Conservation (phyloP, 2,888 invertebrate species). For the Micoletzkya japonica region DNA sequence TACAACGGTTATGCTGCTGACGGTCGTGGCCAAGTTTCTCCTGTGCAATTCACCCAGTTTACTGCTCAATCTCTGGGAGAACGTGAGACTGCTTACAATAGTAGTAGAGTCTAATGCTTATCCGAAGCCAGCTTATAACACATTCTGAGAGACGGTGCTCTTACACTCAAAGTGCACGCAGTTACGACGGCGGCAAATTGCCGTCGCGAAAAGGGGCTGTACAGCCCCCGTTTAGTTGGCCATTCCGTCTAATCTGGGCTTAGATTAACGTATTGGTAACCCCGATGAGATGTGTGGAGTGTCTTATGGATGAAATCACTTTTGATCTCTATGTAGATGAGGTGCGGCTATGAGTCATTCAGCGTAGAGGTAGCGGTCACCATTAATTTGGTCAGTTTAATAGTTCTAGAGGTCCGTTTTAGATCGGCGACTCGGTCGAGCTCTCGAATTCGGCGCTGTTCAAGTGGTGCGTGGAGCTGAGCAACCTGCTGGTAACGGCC, state of each 20-base stretch:
- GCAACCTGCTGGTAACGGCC: slow-evolving; percentile 20
- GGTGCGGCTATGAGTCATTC: too few relatives aligned
- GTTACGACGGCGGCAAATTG: too few relatives aligned
- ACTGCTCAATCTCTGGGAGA: slow-evolving; percentile 26
- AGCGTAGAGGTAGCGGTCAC: too few relatives aligned
- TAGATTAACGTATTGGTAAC: not conserved
- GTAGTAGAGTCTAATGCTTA: too few relatives aligned
- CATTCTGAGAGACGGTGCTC: not conserved
- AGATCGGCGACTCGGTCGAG: not conserved
- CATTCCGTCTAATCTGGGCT: not conserved
- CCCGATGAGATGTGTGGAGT: not conserved
- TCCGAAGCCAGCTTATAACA: not conserved
- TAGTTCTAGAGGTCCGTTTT: not conserved
- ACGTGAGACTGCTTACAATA: slow-evolving; percentile 9
- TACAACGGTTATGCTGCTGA: slow-evolving; percentile 25
- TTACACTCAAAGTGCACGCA: too few relatives aligned
- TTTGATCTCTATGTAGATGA: not conserved
- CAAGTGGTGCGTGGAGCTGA: slow-evolving; percentile 21
- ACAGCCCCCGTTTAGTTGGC: too few relatives aligned
- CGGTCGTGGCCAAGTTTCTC: slow-evolving; percentile 24
- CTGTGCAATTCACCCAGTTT: slow-evolving; percentile 23
- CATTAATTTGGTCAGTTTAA: too few relatives aligned
- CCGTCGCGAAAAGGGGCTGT: too few relatives aligned
- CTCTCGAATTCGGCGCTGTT: not conserved
- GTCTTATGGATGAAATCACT: not conserved